phyloP scores from a whole-genome alignment of 2,888 invertebrate species.

The Azorinus chamasolen region DNA sequence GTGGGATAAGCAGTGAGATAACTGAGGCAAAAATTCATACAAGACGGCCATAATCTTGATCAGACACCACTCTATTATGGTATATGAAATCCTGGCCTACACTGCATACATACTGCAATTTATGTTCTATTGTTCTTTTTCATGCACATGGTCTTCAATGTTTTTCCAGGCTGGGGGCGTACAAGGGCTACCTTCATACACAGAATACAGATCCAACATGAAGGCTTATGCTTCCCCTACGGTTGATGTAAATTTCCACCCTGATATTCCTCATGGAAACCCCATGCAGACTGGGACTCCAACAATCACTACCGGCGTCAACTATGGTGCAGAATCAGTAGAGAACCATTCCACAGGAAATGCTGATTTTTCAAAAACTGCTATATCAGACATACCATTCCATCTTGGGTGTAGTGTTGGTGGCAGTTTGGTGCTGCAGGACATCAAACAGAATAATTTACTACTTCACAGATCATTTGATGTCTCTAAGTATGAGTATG shows the following conservation, averaged over 20 bases:
- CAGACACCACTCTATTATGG: no score
- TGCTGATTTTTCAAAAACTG: no score
- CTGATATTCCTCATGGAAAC: conserved; percentile 27
- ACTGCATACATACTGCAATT: no score
- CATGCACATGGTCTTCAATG: no score
- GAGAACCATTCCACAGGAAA: background rate
- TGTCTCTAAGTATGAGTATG: conserved; percentile 45
- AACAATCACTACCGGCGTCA: background rate
- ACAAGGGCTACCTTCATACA: conserved; percentile 35
- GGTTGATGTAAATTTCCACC: conserved; percentile 31
- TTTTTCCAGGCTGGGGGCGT: conserved; percentile 16
- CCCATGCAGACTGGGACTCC: conserved; percentile 18
- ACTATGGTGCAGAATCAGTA: background rate
- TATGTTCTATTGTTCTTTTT: no score
- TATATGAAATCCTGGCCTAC: no score
- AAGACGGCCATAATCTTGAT: no score
- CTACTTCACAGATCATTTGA: conserved; percentile 42
- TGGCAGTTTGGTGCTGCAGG: background rate
- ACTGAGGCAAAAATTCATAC: no score
- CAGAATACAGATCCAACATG: conserved; percentile 24
- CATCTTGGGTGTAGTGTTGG: conserved; percentile 13
- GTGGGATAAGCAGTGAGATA: no score
- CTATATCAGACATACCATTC: conserved; percentile 42
- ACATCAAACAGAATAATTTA: conserved; percentile 21
- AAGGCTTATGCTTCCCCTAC: conserved; percentile 27